These are phyloP conservation scores for Catharus fuscescens DNA, from an alignment of 2,113 vertebrate genomes.

Conservation along the genomic window DNA sequence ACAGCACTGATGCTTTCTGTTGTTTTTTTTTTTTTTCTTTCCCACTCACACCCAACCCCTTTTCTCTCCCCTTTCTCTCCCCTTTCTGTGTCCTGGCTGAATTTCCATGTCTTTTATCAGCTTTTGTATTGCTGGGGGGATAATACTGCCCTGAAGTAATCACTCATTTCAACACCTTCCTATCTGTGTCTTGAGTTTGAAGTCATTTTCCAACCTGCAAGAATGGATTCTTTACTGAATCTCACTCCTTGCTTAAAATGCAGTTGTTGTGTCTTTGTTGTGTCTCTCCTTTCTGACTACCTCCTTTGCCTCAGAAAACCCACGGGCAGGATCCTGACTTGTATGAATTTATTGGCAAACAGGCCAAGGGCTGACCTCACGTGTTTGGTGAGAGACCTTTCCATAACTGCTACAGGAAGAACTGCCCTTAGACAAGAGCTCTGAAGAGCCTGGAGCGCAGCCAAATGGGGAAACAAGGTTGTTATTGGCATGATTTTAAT, in stretches of 20 bases:
- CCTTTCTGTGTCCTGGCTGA: not conserved
- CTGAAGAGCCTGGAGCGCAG: slow-evolving; percentile 72
- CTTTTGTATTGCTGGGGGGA: not conserved
- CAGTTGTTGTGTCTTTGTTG: not conserved
- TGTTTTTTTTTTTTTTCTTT: no score
- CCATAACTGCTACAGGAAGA: slow-evolving; percentile 61
- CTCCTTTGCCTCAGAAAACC: not conserved
- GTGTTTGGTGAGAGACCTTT: slow-evolving; percentile 50
- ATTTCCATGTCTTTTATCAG: not conserved
- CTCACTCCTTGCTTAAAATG: not conserved
- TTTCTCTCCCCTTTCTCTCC: not conserved
- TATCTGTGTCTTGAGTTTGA: not conserved
- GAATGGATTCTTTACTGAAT: not conserved
- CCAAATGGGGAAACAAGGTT: slow-evolving; percentile 76
- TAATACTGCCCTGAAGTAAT: slow-evolving; percentile 11
- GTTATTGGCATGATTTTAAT: slow-evolving; percentile 83
- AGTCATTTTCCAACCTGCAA: not conserved
- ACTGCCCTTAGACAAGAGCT: slow-evolving; percentile 71
- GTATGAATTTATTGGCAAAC: not conserved
- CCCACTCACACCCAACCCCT: not conserved
- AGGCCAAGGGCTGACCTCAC: not conserved
- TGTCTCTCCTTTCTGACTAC: not conserved
- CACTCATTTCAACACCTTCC: slow-evolving; percentile 22
- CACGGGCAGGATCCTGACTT: not conserved
- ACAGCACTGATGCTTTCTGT: fast-evolving